phyloP scores from a whole-genome alignment of 2,113 vertebrate genomes.

The Microtus oregoni region DNA sequence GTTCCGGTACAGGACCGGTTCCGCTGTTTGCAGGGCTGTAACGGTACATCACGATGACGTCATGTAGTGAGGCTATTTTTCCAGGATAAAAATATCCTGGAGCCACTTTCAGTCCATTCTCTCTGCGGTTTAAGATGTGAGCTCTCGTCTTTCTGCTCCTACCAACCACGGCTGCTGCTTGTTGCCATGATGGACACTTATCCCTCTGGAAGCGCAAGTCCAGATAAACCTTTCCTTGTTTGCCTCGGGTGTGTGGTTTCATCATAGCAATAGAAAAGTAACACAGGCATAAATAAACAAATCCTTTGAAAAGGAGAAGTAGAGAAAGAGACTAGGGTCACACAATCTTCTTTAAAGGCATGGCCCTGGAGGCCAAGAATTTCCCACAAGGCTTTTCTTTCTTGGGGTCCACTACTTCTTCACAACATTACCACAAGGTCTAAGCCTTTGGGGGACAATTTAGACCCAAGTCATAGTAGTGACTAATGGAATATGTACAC shows the following conservation, averaged over 20 bases:
- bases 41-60: background rate
- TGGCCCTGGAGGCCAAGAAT: background rate
- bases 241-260: background rate
- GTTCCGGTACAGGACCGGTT: no score
- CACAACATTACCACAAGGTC: background rate
- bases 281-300: background rate
- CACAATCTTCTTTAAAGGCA: no score
- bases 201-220: background rate
- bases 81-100: background rate
- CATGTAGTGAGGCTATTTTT: background rate
- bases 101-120: background rate
- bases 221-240: background rate
- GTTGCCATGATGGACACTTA: background rate
- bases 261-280: background rate
- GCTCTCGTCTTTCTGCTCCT: background rate
- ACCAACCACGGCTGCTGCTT: background rate
- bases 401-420: no score
- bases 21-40: background rate
- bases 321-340: background rate
- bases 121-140: background rate
- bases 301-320: background rate
- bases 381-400: background rate
- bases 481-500: no score
- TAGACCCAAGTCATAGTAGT: background rate
- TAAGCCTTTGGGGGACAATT: background rate